Conservation (phyloP, 2,797 vertebrate species). For the Graptemys geographica region DNA sequence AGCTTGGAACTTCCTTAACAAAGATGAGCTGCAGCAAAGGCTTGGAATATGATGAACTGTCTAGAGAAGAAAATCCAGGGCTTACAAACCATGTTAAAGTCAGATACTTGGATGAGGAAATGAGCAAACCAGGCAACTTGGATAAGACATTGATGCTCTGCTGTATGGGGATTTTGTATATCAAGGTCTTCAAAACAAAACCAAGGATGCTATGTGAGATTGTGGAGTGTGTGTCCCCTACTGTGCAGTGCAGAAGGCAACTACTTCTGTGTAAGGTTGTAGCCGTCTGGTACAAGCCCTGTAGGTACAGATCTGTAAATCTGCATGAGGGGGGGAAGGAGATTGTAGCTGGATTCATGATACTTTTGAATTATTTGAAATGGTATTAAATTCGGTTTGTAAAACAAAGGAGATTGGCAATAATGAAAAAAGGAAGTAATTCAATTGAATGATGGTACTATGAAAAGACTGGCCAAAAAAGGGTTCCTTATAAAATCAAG, state of each 20-base stretch:
- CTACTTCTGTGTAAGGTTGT: background rate
- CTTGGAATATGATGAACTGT: background rate
- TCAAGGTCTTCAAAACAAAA: background rate
- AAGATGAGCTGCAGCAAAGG: background rate
- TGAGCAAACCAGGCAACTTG: background rate
- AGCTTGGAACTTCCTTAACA: background rate
- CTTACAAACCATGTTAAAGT: background rate
- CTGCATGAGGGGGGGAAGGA: background rate
- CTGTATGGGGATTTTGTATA: background rate
- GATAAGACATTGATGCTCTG: background rate
- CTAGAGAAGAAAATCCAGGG: background rate
- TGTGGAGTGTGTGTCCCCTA: background rate
- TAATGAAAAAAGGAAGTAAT: background rate
- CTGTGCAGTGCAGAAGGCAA: background rate
- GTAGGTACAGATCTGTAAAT: background rate
- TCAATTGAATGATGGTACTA: background rate
- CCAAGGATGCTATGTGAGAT: rapidly evolving
- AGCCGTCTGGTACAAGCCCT: rapidly evolving
- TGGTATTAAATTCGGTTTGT: background rate
- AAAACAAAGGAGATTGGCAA: background rate
- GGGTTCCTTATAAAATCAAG: background rate
- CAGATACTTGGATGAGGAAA: slow-evolving; percentile 4
- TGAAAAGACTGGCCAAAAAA: background rate
- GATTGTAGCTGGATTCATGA: background rate
- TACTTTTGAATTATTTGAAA: background rate